Conservation (phyloP, 2,797 vertebrate species). For the Lophius americanus region DNA sequence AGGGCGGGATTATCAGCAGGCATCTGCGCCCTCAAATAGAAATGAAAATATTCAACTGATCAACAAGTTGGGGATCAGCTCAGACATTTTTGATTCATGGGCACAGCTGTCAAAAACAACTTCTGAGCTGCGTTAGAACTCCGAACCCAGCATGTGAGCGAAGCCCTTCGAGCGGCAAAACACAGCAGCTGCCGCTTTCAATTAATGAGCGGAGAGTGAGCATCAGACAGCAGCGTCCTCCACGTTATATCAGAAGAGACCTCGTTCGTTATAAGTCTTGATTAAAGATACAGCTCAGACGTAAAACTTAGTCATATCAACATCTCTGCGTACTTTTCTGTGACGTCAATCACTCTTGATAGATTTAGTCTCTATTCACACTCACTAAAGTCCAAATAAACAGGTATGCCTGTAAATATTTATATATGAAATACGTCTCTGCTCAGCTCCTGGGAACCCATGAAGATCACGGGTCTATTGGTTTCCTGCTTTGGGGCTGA, state of each 20-base stretch:
- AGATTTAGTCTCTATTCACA: conserved; percentile 16
- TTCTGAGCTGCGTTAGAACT: background rate
- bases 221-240: background rate
- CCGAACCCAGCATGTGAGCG: background rate
- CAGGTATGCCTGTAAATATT: background rate
- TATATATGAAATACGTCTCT: background rate
- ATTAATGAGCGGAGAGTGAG: background rate
- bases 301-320: too few relatives aligned
- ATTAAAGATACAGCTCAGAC: background rate
- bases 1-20: background rate
- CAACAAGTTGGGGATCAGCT: background rate
- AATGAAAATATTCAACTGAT: background rate
- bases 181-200: background rate
- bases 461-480: background rate
- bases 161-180: background rate
- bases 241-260: background rate
- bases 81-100: background rate
- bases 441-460: conserved; percentile 8
- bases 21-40: background rate
- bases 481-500: conserved; percentile 17
- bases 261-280: too few relatives aligned
- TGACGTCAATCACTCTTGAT: background rate
- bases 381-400: conserved; percentile 24
- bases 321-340: background rate
- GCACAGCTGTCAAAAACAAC: background rate